Base-by-base conservation (phyloP, 92 coral and sea anemone species). In the Palythoa grandis region DNA sequence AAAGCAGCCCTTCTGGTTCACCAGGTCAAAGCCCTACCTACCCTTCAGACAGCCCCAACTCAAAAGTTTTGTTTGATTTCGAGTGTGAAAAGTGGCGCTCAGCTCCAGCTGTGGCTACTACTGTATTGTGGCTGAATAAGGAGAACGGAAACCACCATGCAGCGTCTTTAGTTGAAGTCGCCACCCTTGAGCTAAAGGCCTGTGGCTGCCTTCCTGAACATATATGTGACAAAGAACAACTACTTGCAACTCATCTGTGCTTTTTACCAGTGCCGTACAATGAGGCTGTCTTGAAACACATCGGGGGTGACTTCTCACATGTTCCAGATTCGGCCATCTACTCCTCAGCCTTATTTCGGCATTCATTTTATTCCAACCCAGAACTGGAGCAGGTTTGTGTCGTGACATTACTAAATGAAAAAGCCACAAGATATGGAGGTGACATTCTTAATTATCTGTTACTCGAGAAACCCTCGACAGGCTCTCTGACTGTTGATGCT, bases 311-410 rank as follows among this genome's bases (percentile, higher is more conserved):
- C 72, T 79, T 93, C 70, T 79, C 90, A 61, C 87, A 73, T 23
- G 77, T 88, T 8, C 98, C 98, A 16, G 92, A 93, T 66, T 78
- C 94, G 24, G 87, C 90, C 52, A 88, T 95, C 47, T 92, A 91
- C 52, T 87, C 94, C 5, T 92, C 89, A n/a, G 94, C 95, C 43
- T 78, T 94, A 20, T 83, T 92, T 52, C 92, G 96, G 40, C 98
- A 91, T 86, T 90, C 96, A 0, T 94, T 96, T 83, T 92, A 89
- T 72, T 92, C 98, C 76, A 96, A 91, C 82, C 95, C 98, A 29
- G 98, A 96, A 86, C 86, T 92, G 20, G 98, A 96, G 83, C 98
- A 96, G 75, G 96, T 96, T 14, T 96, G 98, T 70, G 98, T 96
- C 23, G 72, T 94, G 52, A 92, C 95, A 17, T 79, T 95, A 4